phyloP scores from a whole-genome alignment of 2,797 vertebrate genomes.

The Erpetoichthys calabaricus region DNA sequence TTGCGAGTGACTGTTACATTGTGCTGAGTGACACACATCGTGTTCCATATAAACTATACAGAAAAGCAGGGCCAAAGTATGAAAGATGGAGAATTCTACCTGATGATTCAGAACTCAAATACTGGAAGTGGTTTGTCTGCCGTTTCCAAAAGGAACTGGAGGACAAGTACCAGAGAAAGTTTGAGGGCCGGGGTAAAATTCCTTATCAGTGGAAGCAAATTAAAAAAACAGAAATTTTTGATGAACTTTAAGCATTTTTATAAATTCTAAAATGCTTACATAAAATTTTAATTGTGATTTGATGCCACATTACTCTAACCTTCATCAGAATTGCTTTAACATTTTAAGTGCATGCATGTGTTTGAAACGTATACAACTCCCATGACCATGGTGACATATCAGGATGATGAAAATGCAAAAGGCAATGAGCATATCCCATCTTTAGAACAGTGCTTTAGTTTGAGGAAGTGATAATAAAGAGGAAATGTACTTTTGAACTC shows the following conservation, averaged over 20 bases:
- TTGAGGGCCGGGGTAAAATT: conserved; percentile 14
- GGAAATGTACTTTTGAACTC: too few relatives aligned
- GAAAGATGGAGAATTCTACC: conserved; percentile 27
- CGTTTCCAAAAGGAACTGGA: conserved; percentile 21
- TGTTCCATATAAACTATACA: conserved; percentile 16
- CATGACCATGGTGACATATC: too few relatives aligned
- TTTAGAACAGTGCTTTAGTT: too few relatives aligned
- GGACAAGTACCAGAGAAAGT: conserved; percentile 15
- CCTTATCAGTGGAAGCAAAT: conserved; percentile 23
- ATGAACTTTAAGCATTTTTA: conserved; percentile 5
- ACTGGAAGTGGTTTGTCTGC: conserved; percentile 34
- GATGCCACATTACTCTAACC: too few relatives aligned
- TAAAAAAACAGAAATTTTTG: conserved; percentile 19
- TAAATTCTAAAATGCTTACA: too few relatives aligned
- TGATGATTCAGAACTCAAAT: conserved; percentile 18
- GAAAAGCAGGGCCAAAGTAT: conserved; percentile 18
- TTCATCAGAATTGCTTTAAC: too few relatives aligned
- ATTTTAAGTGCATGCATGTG: too few relatives aligned
- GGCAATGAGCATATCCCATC: too few relatives aligned
- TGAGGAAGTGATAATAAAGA: too few relatives aligned
- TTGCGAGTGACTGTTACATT: conserved; percentile 15
- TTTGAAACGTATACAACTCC: too few relatives aligned
- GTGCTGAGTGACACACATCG: accelerated
- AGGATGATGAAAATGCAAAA: too few relatives aligned
- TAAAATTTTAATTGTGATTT: too few relatives aligned